Conservation (phyloP, 2,113 vertebrate genomes). For the Struthidea cinerea region DNA sequence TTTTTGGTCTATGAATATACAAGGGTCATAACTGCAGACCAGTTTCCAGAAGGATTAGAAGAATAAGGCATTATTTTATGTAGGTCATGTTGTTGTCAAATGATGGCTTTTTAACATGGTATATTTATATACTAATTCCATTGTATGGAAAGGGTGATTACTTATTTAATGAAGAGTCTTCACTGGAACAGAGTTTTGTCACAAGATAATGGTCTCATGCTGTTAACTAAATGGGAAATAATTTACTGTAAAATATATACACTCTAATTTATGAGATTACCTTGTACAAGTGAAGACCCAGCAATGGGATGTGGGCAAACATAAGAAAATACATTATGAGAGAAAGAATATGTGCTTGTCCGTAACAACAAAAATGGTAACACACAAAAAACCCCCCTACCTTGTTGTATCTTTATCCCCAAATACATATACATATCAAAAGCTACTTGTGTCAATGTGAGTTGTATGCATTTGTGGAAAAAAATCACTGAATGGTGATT, state of each 20-base stretch:
- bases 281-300: not conserved
- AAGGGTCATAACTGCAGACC: not conserved
- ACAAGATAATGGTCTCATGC: slow-evolving; percentile 60
- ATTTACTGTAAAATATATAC: slow-evolving; percentile 57
- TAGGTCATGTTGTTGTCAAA: not conserved
- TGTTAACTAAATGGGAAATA: slow-evolving; percentile 63
- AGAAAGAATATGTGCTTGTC: not conserved
- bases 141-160: slow-evolving; percentile 61
- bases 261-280: slow-evolving; percentile 21
- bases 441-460: not conserved
- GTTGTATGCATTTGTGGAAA: not conserved
- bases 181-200: slow-evolving; percentile 30
- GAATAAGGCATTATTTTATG: not conserved
- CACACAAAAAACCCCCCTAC: not conserved
- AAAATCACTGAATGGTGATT: not conserved
- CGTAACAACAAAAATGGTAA: not conserved
- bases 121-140: slow-evolving; percentile 51
- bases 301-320: not conserved
- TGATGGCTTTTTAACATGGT: not conserved
- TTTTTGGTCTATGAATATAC: not conserved
- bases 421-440: not conserved
- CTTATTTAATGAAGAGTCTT: slow-evolving; percentile 57
- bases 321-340: not conserved
- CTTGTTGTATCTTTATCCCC: not conserved
- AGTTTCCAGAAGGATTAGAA: not conserved